Percentiles rank a stretch among this genome's conserved stretches.
These are phyloP conservation scores for Menidia beryllina DNA, from an alignment of 2,113 vertebrate species.

Conservation along the genomic window DNA sequence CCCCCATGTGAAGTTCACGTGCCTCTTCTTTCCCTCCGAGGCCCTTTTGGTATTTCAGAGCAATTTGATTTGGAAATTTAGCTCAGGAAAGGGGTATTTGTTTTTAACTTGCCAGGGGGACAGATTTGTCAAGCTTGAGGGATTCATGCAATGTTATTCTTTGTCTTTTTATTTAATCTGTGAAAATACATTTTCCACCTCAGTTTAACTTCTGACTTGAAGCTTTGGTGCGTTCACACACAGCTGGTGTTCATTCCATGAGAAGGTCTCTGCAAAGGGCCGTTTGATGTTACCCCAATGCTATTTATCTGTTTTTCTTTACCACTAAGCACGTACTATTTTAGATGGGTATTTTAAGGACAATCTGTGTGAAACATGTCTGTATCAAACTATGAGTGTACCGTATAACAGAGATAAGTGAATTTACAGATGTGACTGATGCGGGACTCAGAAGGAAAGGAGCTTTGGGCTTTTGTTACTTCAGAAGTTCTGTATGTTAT, in stretches of 20 bases:
- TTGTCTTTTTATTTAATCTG: not conserved
- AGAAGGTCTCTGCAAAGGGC: constrained; percentile 19
- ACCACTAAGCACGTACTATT: constrained; percentile 13
- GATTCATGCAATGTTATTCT: not conserved
- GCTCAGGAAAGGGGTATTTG: constrained; percentile 7
- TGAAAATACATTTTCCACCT: constrained; percentile 22
- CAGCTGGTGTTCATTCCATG: constrained; percentile 15
- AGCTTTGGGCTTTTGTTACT: constrained; percentile 2
- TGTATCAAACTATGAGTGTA: constrained; percentile 21
- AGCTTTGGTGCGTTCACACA: not conserved
- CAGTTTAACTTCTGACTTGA: not conserved
- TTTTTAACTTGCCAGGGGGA: constrained; percentile 9
- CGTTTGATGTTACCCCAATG: not conserved
- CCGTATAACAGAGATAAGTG: constrained; percentile 4
- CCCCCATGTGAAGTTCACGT: constrained; percentile 1
- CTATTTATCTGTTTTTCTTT: constrained; percentile 39
- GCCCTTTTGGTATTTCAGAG: constrained; percentile 10
- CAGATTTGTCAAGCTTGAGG: constrained; percentile 5
- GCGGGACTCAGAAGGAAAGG: not conserved
- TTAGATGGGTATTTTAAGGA: constrained; percentile 35
- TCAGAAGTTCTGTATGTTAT: constrained; percentile 11
- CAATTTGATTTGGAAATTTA: constrained; percentile 33
- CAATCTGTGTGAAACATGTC: not conserved
- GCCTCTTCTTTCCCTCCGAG: constrained; percentile 13
- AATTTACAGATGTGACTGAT: constrained; percentile 9